phyloP scores from a whole-genome alignment of 2,888 invertebrate species.

The Serrognathus titanus region DNA sequence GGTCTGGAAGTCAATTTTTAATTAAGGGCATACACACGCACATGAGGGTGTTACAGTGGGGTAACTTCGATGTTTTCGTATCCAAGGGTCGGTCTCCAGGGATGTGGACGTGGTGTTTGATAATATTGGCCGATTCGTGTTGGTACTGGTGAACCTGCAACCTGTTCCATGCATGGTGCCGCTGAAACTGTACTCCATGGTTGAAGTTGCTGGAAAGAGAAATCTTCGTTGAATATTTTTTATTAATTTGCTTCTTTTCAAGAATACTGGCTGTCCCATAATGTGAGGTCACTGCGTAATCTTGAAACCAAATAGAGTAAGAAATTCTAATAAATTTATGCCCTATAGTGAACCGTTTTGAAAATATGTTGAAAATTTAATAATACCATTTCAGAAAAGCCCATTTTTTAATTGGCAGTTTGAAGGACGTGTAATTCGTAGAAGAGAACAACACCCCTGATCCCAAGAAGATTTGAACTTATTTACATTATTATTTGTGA shows the following conservation, averaged over 20 bases:
- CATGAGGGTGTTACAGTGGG: conserved; percentile 55
- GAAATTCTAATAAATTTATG: too few species aligned
- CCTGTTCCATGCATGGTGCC: conserved; percentile 63
- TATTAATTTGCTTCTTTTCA: background rate
- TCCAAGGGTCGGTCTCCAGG: conserved; percentile 76
- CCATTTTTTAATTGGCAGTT: too few species aligned
- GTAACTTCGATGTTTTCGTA: conserved; percentile 75
- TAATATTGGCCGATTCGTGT: conserved; percentile 66
- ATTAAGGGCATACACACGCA: too few species aligned
- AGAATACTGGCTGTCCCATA: background rate
- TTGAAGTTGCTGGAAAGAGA: conserved; percentile 66
- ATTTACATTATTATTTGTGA: too few species aligned
- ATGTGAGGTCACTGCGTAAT: too few species aligned
- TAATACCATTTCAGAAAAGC: too few species aligned
- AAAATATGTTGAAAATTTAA: too few species aligned
- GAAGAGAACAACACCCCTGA: too few species aligned
- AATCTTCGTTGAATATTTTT: background rate
- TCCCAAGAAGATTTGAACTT: too few species aligned
- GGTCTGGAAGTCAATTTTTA: conserved; percentile 47
- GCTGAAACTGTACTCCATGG: conserved; percentile 57
- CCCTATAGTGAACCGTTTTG: too few species aligned
- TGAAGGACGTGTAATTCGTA: too few species aligned
- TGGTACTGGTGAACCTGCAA: conserved; percentile 60
- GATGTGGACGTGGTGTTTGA: conserved; percentile 70
- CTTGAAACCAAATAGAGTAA: too few species aligned